These are phyloP conservation scores for Phyllotreta striolata DNA, from an alignment of 2,888 invertebrate species.

Conservation along the genomic window DNA sequence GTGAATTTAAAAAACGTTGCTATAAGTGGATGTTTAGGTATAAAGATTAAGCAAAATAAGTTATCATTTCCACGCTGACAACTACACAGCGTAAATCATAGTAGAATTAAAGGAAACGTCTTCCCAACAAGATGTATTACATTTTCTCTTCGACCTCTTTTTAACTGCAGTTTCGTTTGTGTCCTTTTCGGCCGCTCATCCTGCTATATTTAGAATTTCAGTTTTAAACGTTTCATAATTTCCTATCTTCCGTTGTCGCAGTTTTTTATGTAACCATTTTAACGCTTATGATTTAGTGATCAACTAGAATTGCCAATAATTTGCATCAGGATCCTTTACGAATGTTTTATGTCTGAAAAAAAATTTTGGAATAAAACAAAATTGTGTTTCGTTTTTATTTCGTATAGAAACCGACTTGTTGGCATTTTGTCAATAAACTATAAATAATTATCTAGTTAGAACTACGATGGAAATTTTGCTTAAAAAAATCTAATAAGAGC, in stretches of 20 bases:
- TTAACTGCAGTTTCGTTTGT: constrained; percentile 37
- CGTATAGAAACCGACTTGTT: no score
- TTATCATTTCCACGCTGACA: constrained; percentile 58
- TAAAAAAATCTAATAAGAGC: no score
- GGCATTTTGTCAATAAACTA: no score
- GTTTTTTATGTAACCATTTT: no score
- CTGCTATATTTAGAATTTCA: not conserved
- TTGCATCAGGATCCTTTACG: no score
- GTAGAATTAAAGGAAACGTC: constrained; percentile 60
- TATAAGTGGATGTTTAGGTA: constrained; percentile 30
- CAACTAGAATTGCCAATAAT: no score
- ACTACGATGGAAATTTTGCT: no score
- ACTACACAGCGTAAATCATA: constrained; percentile 57
- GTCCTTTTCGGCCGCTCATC: constrained; percentile 8
- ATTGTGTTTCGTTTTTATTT: no score
- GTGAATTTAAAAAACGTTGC: constrained; percentile 10
- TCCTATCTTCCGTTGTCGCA: not conserved
- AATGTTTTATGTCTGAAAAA: no score
- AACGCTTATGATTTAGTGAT: no score
- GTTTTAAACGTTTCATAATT: not conserved
- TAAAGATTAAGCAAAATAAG: constrained; percentile 55
- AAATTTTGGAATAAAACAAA: no score
- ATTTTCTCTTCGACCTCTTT: constrained; percentile 52
- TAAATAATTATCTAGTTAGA: no score
- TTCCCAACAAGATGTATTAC: constrained; percentile 58